These are phyloP conservation scores for Tachina fera DNA, from an alignment of 2,888 invertebrate species.

Conservation along the genomic window DNA sequence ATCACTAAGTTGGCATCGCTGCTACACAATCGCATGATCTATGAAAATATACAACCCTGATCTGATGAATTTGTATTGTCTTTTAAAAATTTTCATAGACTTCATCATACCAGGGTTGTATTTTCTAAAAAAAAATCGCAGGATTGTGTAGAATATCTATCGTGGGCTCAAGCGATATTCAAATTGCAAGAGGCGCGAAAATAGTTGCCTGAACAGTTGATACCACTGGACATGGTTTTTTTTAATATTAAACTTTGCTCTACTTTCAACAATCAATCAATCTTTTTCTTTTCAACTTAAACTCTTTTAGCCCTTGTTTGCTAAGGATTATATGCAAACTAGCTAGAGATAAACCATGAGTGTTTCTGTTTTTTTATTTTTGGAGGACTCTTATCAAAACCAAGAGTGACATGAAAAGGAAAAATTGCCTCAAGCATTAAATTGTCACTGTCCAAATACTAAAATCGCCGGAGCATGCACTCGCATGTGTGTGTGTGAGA, in stretches of 20 bases:
- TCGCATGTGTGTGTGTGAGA: neutral
- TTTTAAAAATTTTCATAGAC: no score
- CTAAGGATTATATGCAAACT: neutral
- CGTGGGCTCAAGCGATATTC: no score
- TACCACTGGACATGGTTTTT: no score
- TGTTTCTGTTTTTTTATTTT: neutral
- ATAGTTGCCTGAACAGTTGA: no score
- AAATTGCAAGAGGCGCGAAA: no score
- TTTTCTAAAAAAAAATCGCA: no score
- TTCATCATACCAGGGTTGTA: no score
- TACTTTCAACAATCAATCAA: neutral
- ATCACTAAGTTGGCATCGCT: no score
- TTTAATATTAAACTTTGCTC: neutral
- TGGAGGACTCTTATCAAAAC: neutral
- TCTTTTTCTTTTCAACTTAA: neutral
- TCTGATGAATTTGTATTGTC: no score
- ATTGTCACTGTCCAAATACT: neutral
- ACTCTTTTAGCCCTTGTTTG: neutral
- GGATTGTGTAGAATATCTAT: no score
- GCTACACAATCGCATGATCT: no score
- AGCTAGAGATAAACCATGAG: neutral
- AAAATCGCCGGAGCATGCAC: neutral
- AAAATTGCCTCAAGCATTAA: constrained; percentile 25
- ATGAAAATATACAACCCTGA: no score
- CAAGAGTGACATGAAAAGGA: neutral